Evolutionary conservation across 2,888 invertebrate genomes (phyloP), one percentile per base, ranked within the genome.

Genomic region (Pollenia amentaria): DNA sequence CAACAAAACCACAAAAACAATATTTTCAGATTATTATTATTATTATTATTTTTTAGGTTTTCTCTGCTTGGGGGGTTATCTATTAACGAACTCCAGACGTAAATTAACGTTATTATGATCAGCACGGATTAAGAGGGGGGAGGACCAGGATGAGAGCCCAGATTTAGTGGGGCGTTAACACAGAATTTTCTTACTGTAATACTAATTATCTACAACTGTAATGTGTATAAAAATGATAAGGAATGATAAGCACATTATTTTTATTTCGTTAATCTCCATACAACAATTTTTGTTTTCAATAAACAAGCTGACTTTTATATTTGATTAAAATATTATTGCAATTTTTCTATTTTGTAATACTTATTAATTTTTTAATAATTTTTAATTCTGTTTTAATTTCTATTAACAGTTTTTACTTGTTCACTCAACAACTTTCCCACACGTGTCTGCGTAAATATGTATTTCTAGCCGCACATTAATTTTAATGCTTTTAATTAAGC

Each of bases 31-130:
- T 57, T 77, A 72, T 42, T 67, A 21, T 84, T 42, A 2, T 75
- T 84, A 62, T 64, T 62, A 62, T 18, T 81, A 46, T 65, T 14
- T 53, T 46, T 38, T 29, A 29, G 18, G 67, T 67, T 79, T 82
- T 46, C 73, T 84, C 64, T 84, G 81, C 80, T 79, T 76, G 82
- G 86, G 85, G 82, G 88, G 88, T 88, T 88, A 88, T 88, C 88
- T 79, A 62, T 53, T 60, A 16, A 12, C 64, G 69, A 73, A 82
- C 72, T 51, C 21, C 38, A 18, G 42, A 76, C 65, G 67, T 44
- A 70, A 78, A 77, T 77, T 7, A 57, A 65, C 12, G 48, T 62
- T 69, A 64, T 48, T 64, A 44, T 10, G 38, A 2, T 51, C 57
- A 67, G 42, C 12, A 29, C 29, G 21, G 38, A 18, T 67, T 73